phyloP scores from a whole-genome alignment of 2,888 invertebrate species.

The Sphaerophoria rueppellii region DNA sequence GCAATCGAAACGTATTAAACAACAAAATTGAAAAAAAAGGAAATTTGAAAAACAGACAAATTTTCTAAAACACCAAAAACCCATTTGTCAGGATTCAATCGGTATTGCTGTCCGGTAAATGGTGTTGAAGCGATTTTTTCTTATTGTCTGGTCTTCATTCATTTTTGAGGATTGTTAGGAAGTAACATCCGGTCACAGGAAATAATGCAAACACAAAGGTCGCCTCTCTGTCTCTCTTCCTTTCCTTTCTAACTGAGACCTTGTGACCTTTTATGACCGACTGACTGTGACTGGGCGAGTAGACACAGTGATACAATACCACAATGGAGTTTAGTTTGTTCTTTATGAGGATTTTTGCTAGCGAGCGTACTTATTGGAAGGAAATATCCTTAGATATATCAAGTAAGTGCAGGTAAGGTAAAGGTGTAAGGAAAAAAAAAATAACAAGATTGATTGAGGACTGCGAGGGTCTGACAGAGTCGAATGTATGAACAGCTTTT shows the following conservation, averaged over 20 bases:
- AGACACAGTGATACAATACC: constrained; percentile 48
- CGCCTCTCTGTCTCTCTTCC: constrained; percentile 53
- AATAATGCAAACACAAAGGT: constrained; percentile 64
- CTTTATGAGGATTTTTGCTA: background rate
- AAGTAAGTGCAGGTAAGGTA: constrained; percentile 52
- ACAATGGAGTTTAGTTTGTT: constrained; percentile 60
- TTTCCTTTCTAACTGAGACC: background rate
- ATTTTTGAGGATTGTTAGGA: constrained; percentile 67
- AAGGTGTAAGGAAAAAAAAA: constrained; percentile 56
- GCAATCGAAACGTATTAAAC: constrained; percentile 55
- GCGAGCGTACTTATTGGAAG: constrained; percentile 44
- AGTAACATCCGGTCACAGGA: constrained; percentile 71
- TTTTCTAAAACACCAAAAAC: constrained; percentile 37
- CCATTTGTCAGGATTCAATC: constrained; percentile 73
- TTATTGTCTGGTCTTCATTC: constrained; percentile 38
- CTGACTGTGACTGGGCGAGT: constrained; percentile 17
- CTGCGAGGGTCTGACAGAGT: constrained; percentile 48
- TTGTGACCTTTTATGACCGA: too few relatives aligned
- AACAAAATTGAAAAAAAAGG: constrained; percentile 16
- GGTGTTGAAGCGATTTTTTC: constrained; percentile 36
- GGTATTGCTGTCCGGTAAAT: constrained; percentile 63
- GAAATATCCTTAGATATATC: too few relatives aligned
- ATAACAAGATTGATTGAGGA: constrained; percentile 36
- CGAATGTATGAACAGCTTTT: constrained; percentile 66
- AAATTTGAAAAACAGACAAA: background rate